phyloP scores from a whole-genome alignment of 2,113 vertebrate genomes.

The Camelus bactrianus region DNA sequence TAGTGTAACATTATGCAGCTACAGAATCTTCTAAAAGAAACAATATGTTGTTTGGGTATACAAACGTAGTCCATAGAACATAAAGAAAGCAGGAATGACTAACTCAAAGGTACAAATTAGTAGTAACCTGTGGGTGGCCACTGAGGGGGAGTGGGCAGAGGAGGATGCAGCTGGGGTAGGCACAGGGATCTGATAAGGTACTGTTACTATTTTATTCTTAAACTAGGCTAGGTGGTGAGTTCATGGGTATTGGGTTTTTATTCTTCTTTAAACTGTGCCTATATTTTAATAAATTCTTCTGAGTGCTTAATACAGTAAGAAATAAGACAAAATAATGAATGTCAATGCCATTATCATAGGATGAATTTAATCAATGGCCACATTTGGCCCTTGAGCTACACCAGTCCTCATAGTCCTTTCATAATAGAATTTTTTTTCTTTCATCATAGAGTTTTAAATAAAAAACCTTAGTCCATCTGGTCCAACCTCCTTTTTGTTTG shows the following conservation, averaged over 20 bases:
- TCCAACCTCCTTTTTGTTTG: constrained; percentile 28
- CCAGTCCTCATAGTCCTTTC: not conserved
- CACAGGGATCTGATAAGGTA: not conserved
- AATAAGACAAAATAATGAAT: not conserved
- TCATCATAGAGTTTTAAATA: constrained; percentile 11
- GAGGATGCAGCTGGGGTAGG: not conserved
- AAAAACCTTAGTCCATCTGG: not conserved
- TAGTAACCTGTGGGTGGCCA: not conserved
- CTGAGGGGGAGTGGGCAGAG: not conserved
- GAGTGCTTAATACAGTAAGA: not conserved
- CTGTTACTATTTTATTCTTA: constrained; percentile 19
- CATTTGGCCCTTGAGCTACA: not conserved
- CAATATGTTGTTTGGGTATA: not conserved
- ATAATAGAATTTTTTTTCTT: not conserved
- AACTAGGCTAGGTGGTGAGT: not conserved
- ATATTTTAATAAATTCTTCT: constrained; percentile 55
- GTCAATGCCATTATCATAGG: not conserved
- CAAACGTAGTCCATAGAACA: not conserved
- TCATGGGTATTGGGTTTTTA: not conserved
- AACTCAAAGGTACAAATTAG: not conserved
- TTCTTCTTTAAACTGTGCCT: constrained; percentile 9
- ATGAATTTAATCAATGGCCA: not conserved
- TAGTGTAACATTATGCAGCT: not conserved
- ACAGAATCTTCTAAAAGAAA: constrained; percentile 36
- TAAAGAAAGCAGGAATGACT: not conserved